These are phyloP conservation scores for Odontamblyopus rebecca DNA, from an alignment of 2,797 vertebrate species.

Conservation along the genomic window DNA sequence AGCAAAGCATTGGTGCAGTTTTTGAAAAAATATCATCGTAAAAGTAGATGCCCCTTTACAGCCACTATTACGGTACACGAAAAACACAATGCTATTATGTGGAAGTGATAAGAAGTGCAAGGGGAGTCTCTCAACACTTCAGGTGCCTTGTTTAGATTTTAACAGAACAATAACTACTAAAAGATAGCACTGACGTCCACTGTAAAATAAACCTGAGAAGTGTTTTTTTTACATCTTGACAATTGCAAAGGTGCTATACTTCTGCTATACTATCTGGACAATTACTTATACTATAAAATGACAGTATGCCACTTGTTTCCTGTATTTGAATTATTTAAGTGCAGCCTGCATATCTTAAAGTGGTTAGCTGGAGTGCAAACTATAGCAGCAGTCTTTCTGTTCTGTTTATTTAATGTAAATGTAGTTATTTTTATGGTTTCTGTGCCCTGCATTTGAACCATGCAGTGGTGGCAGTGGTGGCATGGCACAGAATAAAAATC, in stretches of 20 bases:
- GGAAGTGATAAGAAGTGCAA: conserved; percentile 38
- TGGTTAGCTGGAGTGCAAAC: not conserved
- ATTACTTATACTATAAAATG: not conserved
- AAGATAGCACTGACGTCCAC: conserved; percentile 4
- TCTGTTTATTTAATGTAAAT: not conserved
- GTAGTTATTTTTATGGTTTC: not conserved
- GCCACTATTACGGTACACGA: conserved; percentile 45
- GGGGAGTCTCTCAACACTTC: conserved; percentile 36
- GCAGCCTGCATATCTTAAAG: not conserved
- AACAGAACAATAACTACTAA: conserved; percentile 30
- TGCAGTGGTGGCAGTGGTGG: not conserved
- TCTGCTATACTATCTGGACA: not conserved
- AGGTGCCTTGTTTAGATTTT: conserved; percentile 48
- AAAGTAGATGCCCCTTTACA: conserved; percentile 53
- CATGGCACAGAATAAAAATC: not conserved
- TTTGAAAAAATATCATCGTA: conserved; percentile 59
- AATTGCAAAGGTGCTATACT: not conserved
- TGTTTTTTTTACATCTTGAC: conserved; percentile 1
- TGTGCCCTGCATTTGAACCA: not conserved
- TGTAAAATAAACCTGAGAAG: not conserved
- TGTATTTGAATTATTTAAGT: not conserved
- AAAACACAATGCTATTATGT: conserved; percentile 48
- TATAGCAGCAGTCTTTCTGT: not conserved
- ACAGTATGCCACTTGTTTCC: not conserved
- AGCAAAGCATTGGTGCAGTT: conserved; percentile 41